Evolutionary conservation across 2,888 invertebrate species (phyloP), one percentile per base, ranked within the genome.

Genomic region (Folsomia manolachei): DNA sequence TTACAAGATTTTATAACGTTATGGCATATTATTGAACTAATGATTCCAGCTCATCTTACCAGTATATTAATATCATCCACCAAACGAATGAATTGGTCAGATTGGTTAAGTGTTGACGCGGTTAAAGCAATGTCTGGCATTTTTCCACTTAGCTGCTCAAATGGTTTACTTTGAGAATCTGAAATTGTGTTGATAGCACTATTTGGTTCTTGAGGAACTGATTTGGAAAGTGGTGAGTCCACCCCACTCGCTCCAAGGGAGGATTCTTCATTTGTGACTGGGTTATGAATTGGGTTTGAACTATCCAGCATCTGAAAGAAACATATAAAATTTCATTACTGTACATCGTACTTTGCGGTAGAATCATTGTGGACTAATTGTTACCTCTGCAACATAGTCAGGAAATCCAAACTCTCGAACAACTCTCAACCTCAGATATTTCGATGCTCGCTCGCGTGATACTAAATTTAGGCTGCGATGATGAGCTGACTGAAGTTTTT

Each of bases 381-480:
- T 21, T n/a, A 93, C 87, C 83, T 92, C 91, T 4, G 92, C 91
- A 18, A 93, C 91, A 14, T 90, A 88, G 84, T 97, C 97, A 0
- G 97, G 97, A 74, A 96, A 88, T 82, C 95, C 95, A 85, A 94
- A 93, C 86, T 97, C 97, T 63, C 97, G 89, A 18, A 97, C 95
- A 1, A 95, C 95, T 7, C 96, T 89, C 81, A 97, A 85, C 71
- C 94, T 90, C 78, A 94, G 89, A 86, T 90, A 88, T 77, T 90
- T 87, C 81, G 89, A 89, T 75, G 94, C 90, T 82, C 92, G 90
- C 79, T 89, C 89, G 69, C 91, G 88, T 78, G 93, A 91, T 75
- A 93, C 87, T 74, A 90, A 90, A 83, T 92, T 86, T 75, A 92
- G 86, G 64, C 95, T 94, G 69, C 93, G 86, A 83, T 90, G 90